Conservation (phyloP, 2,797 vertebrate species). For the Clarias platycephalus region DNA sequence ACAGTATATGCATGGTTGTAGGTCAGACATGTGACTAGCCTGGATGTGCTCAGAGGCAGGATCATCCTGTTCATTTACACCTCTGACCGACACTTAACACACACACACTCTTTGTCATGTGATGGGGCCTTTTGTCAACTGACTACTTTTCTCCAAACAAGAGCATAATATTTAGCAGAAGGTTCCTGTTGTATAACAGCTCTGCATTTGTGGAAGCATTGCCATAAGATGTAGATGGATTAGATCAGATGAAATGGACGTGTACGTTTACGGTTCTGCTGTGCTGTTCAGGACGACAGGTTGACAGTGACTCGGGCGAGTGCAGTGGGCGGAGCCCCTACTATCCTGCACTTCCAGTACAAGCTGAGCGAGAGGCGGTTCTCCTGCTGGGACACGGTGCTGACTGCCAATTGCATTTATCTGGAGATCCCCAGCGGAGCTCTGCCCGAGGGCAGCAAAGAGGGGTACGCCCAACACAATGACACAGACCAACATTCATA, state of each 20-base stretch:
- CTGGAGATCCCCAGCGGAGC: conserved; percentile 89
- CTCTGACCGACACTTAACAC: conserved; percentile 37
- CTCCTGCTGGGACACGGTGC: conserved; percentile 89
- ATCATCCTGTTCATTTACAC: conserved; percentile 54
- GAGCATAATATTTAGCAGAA: not conserved
- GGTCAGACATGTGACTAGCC: conserved; percentile 49
- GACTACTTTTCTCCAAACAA: conserved; percentile 8
- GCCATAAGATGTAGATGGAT: not conserved
- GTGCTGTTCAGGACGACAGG: conserved; percentile 45
- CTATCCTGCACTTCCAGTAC: conserved; percentile 88
- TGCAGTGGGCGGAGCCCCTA: conserved; percentile 79
- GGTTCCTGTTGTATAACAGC: not conserved
- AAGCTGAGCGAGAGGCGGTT: conserved; percentile 87
- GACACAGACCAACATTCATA: too few relatives aligned
- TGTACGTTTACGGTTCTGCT: not conserved
- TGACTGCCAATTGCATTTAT: conserved; percentile 87
- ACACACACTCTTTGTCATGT: not conserved
- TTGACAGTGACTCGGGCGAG: conserved; percentile 82
- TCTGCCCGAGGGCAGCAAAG: conserved; percentile 93
- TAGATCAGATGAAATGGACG: not conserved
- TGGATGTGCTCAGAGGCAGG: conserved; percentile 59
- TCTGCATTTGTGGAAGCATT: not conserved
- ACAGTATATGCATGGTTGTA: conserved; percentile 17
- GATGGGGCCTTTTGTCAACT: conserved; percentile 33
- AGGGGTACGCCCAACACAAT: conserved; percentile 78